These are phyloP conservation scores for Pterostichus madidus DNA, from an alignment of 2,888 invertebrate genomes.

Conservation along the genomic window DNA sequence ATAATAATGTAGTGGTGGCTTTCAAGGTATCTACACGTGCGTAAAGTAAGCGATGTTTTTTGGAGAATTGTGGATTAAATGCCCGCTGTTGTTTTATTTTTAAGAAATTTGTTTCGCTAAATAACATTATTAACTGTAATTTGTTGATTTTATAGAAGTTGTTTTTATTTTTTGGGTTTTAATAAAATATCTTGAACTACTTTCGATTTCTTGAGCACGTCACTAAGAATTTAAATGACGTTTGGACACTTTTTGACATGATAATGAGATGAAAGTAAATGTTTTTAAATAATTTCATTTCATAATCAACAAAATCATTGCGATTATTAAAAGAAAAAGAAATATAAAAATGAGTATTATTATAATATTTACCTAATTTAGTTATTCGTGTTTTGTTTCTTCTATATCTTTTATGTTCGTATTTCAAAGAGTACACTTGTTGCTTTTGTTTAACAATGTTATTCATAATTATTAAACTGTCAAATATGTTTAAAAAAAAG, in stretches of 20 bases:
- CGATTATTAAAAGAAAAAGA: no score
- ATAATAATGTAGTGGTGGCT: neutral
- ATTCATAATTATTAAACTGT: no score
- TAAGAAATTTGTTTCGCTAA: constrained; percentile 45
- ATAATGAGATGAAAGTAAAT: constrained; percentile 47
- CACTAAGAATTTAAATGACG: constrained; percentile 22
- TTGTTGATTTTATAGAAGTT: constrained; percentile 50
- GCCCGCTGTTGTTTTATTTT: constrained; percentile 20
- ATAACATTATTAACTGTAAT: constrained; percentile 57
- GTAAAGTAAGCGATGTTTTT: neutral
- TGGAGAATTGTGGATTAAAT: constrained; percentile 5
- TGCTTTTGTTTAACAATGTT: no score
- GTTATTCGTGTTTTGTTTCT: neutral
- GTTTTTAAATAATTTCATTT: neutral
- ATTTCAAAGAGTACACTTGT: no score
- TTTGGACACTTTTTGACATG: constrained; percentile 16
- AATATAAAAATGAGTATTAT: neutral
- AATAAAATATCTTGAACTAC: constrained; percentile 37
- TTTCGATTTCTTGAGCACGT: constrained; percentile 22
- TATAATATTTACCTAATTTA: neutral
- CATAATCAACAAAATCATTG: neutral
- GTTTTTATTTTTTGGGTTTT: constrained; percentile 29
- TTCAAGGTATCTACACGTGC: neutral
- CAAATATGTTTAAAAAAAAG: no score
- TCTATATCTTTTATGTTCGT: no score